phyloP scores from a whole-genome alignment of 2,888 invertebrate species.

The Sarcophaga subvicina region DNA sequence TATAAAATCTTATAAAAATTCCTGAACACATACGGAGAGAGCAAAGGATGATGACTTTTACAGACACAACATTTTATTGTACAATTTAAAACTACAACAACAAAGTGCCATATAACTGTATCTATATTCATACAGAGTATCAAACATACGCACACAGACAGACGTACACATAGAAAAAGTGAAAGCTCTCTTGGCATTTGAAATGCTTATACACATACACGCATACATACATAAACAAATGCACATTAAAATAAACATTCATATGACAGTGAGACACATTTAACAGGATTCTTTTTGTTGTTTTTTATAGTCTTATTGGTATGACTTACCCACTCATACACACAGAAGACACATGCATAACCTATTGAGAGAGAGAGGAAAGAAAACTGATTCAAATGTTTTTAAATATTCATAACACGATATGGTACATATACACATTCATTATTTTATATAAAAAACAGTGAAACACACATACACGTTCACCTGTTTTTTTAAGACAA shows the following conservation, averaged over 20 bases:
- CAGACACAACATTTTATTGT: constrained; percentile 59
- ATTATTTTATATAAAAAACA: constrained; percentile 44
- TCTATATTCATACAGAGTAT: background rate
- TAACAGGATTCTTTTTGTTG: constrained; percentile 53
- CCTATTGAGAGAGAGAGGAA: background rate
- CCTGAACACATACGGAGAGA: constrained; percentile 36
- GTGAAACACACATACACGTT: background rate
- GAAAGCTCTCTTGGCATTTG: constrained; percentile 65
- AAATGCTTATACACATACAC: constrained; percentile 33
- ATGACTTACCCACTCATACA: constrained; percentile 1
- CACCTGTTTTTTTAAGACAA: background rate
- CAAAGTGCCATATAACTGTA: background rate
- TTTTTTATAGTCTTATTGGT: constrained; percentile 55
- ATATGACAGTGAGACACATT: constrained; percentile 58
- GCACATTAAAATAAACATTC: constrained; percentile 23
- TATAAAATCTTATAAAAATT: constrained; percentile 60
- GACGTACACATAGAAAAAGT: constrained; percentile 55
- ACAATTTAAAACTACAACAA: constrained; percentile 44
- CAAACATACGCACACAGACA: constrained; percentile 29
- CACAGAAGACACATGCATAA: background rate
- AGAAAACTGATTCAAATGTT: constrained; percentile 49
- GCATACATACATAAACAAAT: background rate
- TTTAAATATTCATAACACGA: constrained; percentile 67
- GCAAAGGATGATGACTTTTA: background rate
- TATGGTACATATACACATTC: background rate